phyloP scores from a whole-genome alignment of 2,888 invertebrate genomes.

The Choristoneura rosaceana region DNA sequence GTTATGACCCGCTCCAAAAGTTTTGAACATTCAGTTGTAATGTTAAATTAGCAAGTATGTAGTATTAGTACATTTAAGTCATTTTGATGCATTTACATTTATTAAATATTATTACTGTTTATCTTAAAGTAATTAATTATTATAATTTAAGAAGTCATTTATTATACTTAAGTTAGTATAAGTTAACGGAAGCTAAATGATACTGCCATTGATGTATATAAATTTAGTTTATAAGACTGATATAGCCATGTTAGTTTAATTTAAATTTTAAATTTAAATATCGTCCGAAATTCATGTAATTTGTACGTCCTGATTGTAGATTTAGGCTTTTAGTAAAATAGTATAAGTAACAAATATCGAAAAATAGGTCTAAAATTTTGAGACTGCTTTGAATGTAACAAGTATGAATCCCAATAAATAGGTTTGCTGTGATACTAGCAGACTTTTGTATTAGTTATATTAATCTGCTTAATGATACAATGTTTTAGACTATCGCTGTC shows the following conservation, averaged over 20 bases:
- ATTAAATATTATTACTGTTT: slow-evolving; percentile 39
- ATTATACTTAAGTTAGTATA: slow-evolving; percentile 45
- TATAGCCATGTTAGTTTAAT: slow-evolving; percentile 56
- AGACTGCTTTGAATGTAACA: slow-evolving; percentile 29
- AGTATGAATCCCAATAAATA: neutral
- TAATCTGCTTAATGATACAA: neutral
- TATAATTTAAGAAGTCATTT: slow-evolving; percentile 42
- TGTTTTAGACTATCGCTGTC: too few relatives aligned
- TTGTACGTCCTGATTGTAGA: slow-evolving; percentile 69
- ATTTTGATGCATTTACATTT: slow-evolving; percentile 67
- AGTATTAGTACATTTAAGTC: slow-evolving; percentile 49
- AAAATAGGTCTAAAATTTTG: slow-evolving; percentile 12
- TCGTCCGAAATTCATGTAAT: slow-evolving; percentile 72
- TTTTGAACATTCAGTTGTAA: neutral
- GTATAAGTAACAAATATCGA: neutral
- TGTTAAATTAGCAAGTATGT: slow-evolving; percentile 33
- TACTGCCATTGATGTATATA: slow-evolving; percentile 79
- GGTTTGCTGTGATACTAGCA: neutral
- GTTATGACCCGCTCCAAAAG: neutral
- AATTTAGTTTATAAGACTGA: slow-evolving; percentile 68
- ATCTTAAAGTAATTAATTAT: slow-evolving; percentile 12
- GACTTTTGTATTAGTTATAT: neutral
- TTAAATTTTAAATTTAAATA: slow-evolving; percentile 34
- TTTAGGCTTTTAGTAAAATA: slow-evolving; percentile 48
- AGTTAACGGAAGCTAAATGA: slow-evolving; percentile 72